A percentile compares a stretch with the other conserved stretches of the same genome.
Evolutionary conservation across 2,888 invertebrate species (phyloP).

Genomic region (Artemia sp.): DNA sequence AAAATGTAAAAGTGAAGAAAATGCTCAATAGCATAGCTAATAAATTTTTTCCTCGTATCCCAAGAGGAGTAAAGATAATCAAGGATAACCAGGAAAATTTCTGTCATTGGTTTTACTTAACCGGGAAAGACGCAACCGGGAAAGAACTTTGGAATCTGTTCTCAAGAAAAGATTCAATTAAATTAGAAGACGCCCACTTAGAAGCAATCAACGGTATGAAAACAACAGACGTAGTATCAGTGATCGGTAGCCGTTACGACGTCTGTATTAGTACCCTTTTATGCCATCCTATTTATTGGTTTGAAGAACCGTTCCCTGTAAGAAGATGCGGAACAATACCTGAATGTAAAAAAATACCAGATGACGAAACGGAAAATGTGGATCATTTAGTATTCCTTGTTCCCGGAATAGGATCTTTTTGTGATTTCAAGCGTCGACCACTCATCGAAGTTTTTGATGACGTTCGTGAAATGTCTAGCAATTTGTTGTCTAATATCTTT

Average conservation of each 20-base stretch:
- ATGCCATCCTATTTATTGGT: constrained; percentile 67
- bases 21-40: too few relatives aligned
- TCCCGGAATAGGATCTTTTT: constrained; percentile 85
- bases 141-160: too few relatives aligned
- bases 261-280: constrained; percentile 58
- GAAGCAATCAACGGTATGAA: constrained; percentile 21
- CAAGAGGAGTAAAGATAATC: too few relatives aligned
- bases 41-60: too few relatives aligned
- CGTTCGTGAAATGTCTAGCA: constrained; percentile 61
- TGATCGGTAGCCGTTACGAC: constrained; percentile 80
- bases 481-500: constrained; percentile 71
- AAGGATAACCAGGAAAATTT: too few relatives aligned
- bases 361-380: constrained; percentile 50
- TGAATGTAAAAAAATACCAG: constrained; percentile 41
- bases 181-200: too few relatives aligned
- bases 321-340: constrained; percentile 87
- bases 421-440: constrained; percentile 71
- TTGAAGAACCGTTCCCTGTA: constrained; percentile 51
- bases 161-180: too few relatives aligned
- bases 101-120: too few relatives aligned
- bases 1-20: too few relatives aligned
- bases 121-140: too few relatives aligned
- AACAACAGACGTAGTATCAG: constrained; percentile 39
- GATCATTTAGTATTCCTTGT: constrained; percentile 83
- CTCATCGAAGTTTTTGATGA: constrained; percentile 68